These are phyloP conservation scores for Camponotus vicinus DNA, from an alignment of 1,140 invertebrate species.

Conservation along the genomic window DNA sequence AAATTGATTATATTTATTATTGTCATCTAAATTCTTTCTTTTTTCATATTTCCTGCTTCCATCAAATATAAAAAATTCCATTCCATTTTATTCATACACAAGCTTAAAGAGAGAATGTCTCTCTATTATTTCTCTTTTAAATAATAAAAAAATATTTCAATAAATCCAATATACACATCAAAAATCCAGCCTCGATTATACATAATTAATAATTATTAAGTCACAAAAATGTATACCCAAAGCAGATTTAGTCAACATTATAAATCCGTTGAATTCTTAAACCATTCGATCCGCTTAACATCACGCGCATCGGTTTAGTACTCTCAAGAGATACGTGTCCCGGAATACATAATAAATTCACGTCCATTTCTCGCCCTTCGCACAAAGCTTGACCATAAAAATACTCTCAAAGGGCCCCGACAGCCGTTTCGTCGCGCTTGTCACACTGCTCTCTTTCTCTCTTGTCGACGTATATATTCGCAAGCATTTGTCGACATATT, in stretches of 20 bases:
- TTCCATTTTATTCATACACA: neutral
- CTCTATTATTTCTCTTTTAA: neutral
- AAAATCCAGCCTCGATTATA: neutral
- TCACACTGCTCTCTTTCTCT: neutral
- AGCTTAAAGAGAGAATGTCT: neutral
- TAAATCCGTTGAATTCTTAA: slow-evolving; percentile 39
- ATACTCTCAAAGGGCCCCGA: slow-evolving; percentile 25
- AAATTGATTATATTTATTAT: neutral
- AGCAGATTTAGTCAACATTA: neutral
- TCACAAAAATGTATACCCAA: neutral
- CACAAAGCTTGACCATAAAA: slow-evolving; percentile 40
- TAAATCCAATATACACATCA: neutral
- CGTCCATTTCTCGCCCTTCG: slow-evolving; percentile 21
- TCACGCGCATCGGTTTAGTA: slow-evolving; percentile 52
- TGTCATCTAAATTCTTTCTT: neutral
- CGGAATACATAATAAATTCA: slow-evolving; percentile 57
- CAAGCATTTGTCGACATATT: slow-evolving; percentile 49
- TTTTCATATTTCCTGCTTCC: neutral
- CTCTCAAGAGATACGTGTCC: slow-evolving; percentile 45
- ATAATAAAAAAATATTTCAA: neutral
- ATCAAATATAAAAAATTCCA: neutral
- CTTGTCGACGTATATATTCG: slow-evolving; percentile 13
- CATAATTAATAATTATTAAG: slow-evolving; percentile 8
- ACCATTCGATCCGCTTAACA: slow-evolving; percentile 43
- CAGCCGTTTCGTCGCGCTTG: slow-evolving; percentile 32